Base-by-base conservation (phyloP, 2,797 vertebrate genomes). In the Lacerta bilineata region DNA sequence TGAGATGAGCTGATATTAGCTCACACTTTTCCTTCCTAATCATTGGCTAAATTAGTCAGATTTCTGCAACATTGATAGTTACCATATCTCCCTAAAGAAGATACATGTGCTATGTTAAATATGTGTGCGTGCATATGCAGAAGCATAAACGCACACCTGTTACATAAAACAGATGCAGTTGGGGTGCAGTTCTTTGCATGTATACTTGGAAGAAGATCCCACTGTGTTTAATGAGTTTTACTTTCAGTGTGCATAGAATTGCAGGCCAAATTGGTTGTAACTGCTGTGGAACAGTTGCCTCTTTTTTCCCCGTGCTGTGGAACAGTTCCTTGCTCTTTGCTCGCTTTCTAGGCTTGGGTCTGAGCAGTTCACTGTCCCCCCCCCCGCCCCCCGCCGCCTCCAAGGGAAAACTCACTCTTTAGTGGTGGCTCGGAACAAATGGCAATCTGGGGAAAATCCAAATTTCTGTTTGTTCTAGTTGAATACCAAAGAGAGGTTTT, bases 21-120 rank as follows among this genome's bases (percentile, higher is more conserved):
- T 80, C n/a, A 43, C 39, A 29, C 5, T 33, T 80, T 29, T 36
- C 13, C 43, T 85, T 80, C 77, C 78, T 74, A 64, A 66, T 85
- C 83, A 66, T 23, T 85, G 25, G 55, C 64, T 89, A 66, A 85
- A 75, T 89, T 89, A 50, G 11, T 23, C 76, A 84, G 64, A 64
- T 36, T 88, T 59, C 59, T 69, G 66, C 64, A 76, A 27, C 23
- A 29, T 18, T 83, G 74, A 69, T 68, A 36, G 5, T 41, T 77
- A 41, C 33, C 25, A 50, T 18, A 23, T 50, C 9, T 36, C 17
- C n/a, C 59, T 77, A 46, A 27, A 83, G 61, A 33, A 78, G 46
- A 69, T 83, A 84, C 36, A 79, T 13, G 11, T 41, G 33, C 81
- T 84, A 41, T 77, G 64, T 85, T 55, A 77, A 46, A 39, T 43